Conservation (phyloP, 1,140 invertebrate genomes). For the Bombus superbus region DNA sequence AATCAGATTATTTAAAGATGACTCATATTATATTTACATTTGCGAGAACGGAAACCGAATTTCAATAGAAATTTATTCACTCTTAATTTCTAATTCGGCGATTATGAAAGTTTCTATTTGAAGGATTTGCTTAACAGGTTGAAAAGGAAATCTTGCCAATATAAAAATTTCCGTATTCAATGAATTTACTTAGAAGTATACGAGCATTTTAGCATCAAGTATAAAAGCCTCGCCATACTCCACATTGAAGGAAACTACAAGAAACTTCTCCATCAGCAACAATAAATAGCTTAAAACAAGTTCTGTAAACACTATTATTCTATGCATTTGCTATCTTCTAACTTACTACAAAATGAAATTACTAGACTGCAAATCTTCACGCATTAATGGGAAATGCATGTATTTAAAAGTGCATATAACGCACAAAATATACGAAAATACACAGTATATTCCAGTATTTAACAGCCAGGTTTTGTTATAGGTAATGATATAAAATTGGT, state of each 20-base stretch:
- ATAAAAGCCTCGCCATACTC: not conserved
- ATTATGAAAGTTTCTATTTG: not conserved
- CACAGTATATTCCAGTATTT: not conserved
- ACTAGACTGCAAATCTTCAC: not conserved
- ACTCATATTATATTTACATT: not conserved
- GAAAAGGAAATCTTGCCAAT: no score
- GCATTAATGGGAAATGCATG: not conserved
- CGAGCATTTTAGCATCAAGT: not conserved
- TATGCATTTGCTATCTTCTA: not conserved
- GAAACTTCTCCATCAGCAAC: conserved; percentile 24
- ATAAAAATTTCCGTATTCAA: not conserved
- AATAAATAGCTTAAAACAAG: not conserved
- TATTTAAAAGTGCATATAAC: no score
- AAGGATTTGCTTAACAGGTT: no score
- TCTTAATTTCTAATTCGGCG: not conserved
- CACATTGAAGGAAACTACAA: not conserved
- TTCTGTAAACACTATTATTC: not conserved
- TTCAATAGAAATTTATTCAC: not conserved
- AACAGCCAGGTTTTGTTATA: no score
- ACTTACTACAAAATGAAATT: not conserved
- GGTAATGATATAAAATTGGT: no score
- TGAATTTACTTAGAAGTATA: not conserved
- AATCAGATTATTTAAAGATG: no score
- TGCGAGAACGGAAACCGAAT: not conserved
- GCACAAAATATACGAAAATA: not conserved